Base-by-base conservation (phyloP, 2,888 invertebrate species). In the Campopleginae sp. region DNA sequence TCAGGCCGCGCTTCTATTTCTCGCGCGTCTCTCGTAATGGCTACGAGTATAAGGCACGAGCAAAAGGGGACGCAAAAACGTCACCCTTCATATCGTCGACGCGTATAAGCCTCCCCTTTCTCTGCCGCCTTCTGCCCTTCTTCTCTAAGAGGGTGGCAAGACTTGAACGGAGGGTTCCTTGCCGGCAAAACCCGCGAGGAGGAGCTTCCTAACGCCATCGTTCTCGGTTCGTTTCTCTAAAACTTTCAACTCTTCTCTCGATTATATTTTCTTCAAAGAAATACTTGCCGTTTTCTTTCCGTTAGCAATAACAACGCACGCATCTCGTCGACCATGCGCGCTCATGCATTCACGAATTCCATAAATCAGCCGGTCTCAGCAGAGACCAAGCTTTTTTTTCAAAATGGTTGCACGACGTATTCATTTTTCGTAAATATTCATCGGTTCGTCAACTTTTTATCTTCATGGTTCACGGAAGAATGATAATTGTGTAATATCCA, bases 21-120 rank as follows among this genome's bases (percentile, higher is more conserved):
- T 88, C 89, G 90, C 89, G 90, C 88, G 88, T 88, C 90, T 89
- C 85, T 78, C 87, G 89, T 90, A 92, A 91, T 91, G 90, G 91
- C 91, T 88, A 80, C 88, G 89, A 89, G 88, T 87, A 89, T 87
- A 86, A 87, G 88, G 87, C 83, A 74, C 61, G 77, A 70, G 63
- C 46, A 75, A 81, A 75, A 77, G 83, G 82, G 78, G 83, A 83
- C 72, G 79, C 78, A 48, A 61, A 27, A 33, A 38, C 84, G 72
- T 71, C 87, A 82, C 86, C 86, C 85, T 80, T 51, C 80, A 63
- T 79, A 61, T 79, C 78, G 81, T 74, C 65, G 78, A n/a, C 44
- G 71, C 65, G 33, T 65, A 65, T 80, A 80, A 65, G 71, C 70
- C 79, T 80, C 12, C 74, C 46, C 75, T 72, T 42, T 77, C 31